phyloP scores from a whole-genome alignment of 2,797 vertebrate species.

The Smutsia temminckii region DNA sequence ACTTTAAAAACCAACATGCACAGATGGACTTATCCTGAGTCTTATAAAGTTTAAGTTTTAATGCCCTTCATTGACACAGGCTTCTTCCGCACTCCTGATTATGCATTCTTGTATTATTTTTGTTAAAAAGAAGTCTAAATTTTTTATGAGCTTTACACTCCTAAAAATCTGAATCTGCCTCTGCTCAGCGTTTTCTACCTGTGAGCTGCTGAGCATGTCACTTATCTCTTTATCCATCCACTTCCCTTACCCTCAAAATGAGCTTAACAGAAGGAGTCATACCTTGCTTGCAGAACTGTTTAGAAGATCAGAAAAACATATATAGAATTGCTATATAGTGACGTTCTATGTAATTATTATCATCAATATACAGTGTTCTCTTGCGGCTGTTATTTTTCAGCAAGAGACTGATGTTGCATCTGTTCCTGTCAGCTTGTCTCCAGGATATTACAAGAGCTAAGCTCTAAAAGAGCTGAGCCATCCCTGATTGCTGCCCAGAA shows the following conservation, averaged over 20 bases:
- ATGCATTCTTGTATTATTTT: background rate
- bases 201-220: background rate
- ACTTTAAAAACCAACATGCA: background rate
- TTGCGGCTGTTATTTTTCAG: slow-evolving; percentile 18
- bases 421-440: slow-evolving; percentile 65
- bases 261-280: background rate
- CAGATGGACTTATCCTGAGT: background rate
- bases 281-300: background rate
- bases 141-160: background rate
- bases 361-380: slow-evolving; percentile 27
- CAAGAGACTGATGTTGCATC: slow-evolving; percentile 17
- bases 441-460: slow-evolving; percentile 40
- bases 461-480: slow-evolving; percentile 59
- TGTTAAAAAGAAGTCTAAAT: slow-evolving; percentile 2
- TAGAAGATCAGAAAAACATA: slow-evolving; percentile 18
- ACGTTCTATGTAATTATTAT: slow-evolving; percentile 33
- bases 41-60: background rate
- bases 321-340: background rate
- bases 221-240: background rate
- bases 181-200: background rate
- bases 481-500: slow-evolving; percentile 59
- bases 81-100: background rate
- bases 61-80: background rate
- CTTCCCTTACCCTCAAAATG: background rate
- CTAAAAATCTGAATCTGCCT: background rate